These are phyloP conservation scores for Leptopilina syphax DNA, from an alignment of 2,888 invertebrate species.

Conservation along the genomic window DNA sequence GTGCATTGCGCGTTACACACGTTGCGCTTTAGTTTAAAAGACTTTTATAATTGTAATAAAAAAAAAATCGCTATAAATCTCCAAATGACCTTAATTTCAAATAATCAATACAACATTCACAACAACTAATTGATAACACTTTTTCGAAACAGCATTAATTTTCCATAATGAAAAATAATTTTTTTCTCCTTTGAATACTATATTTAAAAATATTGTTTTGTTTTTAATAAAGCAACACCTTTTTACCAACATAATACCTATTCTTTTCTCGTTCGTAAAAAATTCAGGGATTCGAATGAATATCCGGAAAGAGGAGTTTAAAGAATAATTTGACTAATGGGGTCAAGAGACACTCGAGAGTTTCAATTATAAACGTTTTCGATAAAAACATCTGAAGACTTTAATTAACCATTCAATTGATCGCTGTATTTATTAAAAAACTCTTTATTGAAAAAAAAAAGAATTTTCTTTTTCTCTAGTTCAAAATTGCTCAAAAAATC, in stretches of 20 bases:
- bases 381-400: conserved; percentile 6
- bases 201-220: too few relatives aligned
- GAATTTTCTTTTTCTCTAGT: too few relatives aligned
- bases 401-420: not conserved
- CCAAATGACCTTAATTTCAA: conserved; percentile 1
- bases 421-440: conserved; percentile 2
- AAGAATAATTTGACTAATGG: not conserved
- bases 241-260: too few relatives aligned
- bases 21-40: not conserved
- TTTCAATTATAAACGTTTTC: conserved; percentile 4
- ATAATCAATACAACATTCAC: not conserved
- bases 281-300: too few relatives aligned
- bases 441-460: not conserved
- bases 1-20: conserved; percentile 31
- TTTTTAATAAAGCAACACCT: too few relatives aligned
- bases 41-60: conserved; percentile 6
- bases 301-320: too few relatives aligned
- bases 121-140: not conserved
- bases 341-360: conserved; percentile 4
- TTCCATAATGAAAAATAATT: too few relatives aligned
- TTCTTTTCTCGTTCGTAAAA: too few relatives aligned
- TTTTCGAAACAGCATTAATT: not conserved
- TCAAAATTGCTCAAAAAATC: not conserved
- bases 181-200: too few relatives aligned
- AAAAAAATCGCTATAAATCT: not conserved